Base-by-base conservation (phyloP, 2,113 vertebrate species). In the Indicator maculatus region DNA sequence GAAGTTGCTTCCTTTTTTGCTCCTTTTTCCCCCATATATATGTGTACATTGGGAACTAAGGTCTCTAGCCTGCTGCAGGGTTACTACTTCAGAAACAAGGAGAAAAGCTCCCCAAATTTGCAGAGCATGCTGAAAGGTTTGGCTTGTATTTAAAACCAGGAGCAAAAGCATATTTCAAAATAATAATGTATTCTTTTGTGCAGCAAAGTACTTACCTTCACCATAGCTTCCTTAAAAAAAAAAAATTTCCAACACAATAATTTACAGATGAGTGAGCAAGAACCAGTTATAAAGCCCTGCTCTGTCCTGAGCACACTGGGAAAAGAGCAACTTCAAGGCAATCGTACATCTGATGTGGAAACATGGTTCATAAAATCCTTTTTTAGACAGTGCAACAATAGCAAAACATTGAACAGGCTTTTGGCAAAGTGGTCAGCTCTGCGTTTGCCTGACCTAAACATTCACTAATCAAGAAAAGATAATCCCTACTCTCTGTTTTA, bases 11-110 rank as follows among this genome's bases (percentile, higher is more conserved):
- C 16, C 16, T 15, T 69, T 38, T 64, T 60, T 52, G 26, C 26
- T 60, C 15, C 8, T 71, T 15, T 70, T 41, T 27, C 71, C 71
- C 52, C 33, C 18, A 24, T 20, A 26, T 74, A 5, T 74, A 5
- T 0, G 0, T 79, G n/a, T 20, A 60, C 27, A 30, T 2, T 58
- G 27, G 31, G 28, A 76, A 27, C 11, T 19, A 74, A 45, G 7
- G 30, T 55, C 30, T 89, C 27, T 44, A 76, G 31, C 16, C 38
- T 83, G 23, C 19, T 56, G 21, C 20, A 65, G 33, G 0, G 0
- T 33, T 65, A 52, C 19, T 88, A 39, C 50, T 82, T 53, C 24
- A 75, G 61, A 89, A 93, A 44, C 5, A n/a, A 16, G 8, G 31
- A 88, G 20, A 67, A 89, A 75, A 89, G 24, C 21, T 85, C 83